These are phyloP conservation scores for Dromas ardeola DNA, from an alignment of 2,113 vertebrate genomes.

Conservation along the genomic window DNA sequence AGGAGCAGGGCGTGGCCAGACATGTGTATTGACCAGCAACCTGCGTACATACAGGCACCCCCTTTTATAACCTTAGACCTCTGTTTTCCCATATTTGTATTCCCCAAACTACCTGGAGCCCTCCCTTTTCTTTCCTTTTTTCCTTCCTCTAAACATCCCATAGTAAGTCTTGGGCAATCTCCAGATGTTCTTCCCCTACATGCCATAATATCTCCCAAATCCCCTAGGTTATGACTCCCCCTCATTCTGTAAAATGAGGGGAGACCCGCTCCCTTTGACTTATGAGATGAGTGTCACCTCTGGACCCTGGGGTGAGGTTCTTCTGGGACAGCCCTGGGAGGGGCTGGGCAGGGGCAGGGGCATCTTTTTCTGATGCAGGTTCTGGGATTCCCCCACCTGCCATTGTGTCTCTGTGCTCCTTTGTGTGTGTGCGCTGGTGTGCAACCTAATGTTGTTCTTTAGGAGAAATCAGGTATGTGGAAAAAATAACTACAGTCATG, in stretches of 20 bases:
- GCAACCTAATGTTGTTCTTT: background rate
- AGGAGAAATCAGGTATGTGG: background rate
- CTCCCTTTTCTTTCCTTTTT: background rate
- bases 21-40: background rate
- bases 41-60: accelerated
- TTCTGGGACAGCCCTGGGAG: background rate
- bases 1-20: background rate
- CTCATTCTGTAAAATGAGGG: background rate
- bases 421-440: background rate
- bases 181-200: background rate
- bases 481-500: background rate
- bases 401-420: background rate
- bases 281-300: background rate
- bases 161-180: background rate
- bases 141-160: background rate
- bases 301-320: background rate
- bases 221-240: too few species aligned
- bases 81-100: background rate
- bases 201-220: background rate
- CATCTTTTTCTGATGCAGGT: accelerated
- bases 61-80: background rate
- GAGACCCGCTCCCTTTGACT: accelerated
- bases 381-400: background rate
- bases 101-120: background rate
- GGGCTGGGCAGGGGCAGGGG: background rate